A percentile compares a stretch with the other conserved stretches of the same genome.
These are phyloP conservation scores for Vulpes ferrilata DNA, from an alignment of 2,113 vertebrate species.

Conservation along the genomic window DNA sequence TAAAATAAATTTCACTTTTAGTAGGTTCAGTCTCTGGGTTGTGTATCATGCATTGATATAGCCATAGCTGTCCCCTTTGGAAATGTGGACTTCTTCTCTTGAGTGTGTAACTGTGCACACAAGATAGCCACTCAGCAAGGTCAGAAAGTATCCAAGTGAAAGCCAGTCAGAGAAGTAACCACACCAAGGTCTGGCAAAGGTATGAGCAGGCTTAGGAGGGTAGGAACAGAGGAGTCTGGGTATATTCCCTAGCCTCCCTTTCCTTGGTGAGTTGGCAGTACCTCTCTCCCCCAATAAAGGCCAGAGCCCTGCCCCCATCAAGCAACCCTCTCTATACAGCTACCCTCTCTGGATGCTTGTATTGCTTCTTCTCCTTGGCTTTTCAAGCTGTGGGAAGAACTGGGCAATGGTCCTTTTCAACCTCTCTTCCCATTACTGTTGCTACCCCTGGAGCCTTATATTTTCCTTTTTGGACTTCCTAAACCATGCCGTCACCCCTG, in stretches of 20 bases:
- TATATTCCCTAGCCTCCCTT: not conserved
- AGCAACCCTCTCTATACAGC: not conserved
- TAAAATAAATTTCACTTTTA: not conserved
- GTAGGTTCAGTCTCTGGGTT: not conserved
- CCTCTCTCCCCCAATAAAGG: not conserved
- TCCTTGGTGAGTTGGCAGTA: not conserved
- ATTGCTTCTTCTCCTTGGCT: not conserved
- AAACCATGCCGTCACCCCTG: not conserved
- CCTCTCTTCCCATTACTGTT: not conserved
- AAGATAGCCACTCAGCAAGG: not conserved
- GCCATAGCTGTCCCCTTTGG: not conserved
- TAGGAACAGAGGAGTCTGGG: not conserved
- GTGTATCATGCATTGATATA: accelerated
- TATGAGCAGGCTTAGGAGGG: not conserved
- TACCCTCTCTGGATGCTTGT: too few species aligned
- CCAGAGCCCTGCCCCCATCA: not conserved
- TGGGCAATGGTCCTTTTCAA: not conserved
- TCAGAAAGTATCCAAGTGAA: not conserved
- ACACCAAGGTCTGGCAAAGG: not conserved
- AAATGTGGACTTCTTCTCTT: not conserved
- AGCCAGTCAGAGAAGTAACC: not conserved
- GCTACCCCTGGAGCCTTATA: not conserved
- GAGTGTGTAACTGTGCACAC: not conserved
- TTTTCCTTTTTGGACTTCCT: not conserved
- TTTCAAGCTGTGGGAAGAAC: not conserved